Evolutionary conservation across 2,113 vertebrate species (phyloP).

Genomic region (Daubentonia madagascariensis): DNA sequence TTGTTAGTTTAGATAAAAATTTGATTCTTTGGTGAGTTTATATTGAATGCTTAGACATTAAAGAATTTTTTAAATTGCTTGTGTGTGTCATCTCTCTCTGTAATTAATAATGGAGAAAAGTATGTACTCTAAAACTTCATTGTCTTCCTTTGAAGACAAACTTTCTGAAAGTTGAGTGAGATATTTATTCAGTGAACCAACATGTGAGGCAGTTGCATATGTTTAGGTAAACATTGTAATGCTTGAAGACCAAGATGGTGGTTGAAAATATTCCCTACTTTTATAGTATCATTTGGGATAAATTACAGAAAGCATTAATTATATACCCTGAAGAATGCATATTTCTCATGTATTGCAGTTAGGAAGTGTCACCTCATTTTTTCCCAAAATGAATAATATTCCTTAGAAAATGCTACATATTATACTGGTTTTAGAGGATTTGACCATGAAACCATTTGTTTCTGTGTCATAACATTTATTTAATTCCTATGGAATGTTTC

Average conservation of each 20-base stretch:
- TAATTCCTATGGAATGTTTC: neutral
- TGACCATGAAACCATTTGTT: neutral
- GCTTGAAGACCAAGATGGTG: neutral
- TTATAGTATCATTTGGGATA: constrained; percentile 62
- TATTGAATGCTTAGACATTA: constrained; percentile 18
- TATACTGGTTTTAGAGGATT: neutral
- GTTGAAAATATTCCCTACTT: constrained; percentile 45
- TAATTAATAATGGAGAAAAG: constrained; percentile 36
- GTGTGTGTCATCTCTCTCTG: constrained; percentile 49
- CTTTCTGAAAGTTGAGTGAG: constrained; percentile 45
- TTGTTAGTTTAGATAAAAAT: constrained; percentile 14
- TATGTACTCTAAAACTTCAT: neutral
- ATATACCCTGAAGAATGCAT: constrained; percentile 31
- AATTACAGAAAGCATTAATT: constrained; percentile 52
- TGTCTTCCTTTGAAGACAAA: constrained; percentile 57
- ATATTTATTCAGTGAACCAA: constrained; percentile 33
- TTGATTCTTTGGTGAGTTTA: constrained; percentile 23
- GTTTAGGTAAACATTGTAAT: constrained; percentile 46
- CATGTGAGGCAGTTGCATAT: neutral
- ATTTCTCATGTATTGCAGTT: neutral
- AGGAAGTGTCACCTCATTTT: neutral
- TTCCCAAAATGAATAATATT: neutral
- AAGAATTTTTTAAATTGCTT: constrained; percentile 58
- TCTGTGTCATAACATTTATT: neutral
- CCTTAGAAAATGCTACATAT: neutral